Percentiles rank a stretch among this genome's conserved stretches.
phyloP scores from a whole-genome alignment of 1,140 invertebrate genomes.

The Trichonephila clavata region DNA sequence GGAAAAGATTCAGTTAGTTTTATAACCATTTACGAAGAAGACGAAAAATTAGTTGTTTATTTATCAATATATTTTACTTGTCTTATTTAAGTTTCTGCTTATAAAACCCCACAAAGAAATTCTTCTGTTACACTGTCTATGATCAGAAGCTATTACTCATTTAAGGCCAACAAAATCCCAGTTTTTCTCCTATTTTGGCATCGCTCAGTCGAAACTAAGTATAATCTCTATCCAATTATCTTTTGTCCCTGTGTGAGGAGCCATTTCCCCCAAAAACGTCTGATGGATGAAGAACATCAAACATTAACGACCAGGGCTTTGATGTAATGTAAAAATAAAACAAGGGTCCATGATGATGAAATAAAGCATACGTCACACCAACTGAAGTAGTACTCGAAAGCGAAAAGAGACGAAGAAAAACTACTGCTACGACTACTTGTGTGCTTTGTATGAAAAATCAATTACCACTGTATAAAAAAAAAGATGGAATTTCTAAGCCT shows the following conservation, averaged over 20 bases:
- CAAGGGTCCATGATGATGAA: constrained; percentile 41
- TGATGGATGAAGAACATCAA: constrained; percentile 41
- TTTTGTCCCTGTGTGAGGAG: neutral
- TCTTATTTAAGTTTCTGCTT: no score
- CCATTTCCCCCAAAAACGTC: neutral
- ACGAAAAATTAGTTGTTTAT: no score
- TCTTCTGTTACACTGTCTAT: neutral
- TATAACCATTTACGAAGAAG: no score
- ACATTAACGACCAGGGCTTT: constrained; percentile 62
- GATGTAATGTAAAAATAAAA: constrained; percentile 47
- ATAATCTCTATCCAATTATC: constrained; percentile 45
- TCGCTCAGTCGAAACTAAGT: neutral
- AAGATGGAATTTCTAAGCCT: constrained; percentile 46
- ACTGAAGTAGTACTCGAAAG: constrained; percentile 18
- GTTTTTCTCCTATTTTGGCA: neutral
- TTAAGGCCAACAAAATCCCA: constrained; percentile 3
- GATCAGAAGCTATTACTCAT: neutral
- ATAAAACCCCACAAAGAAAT: neutral
- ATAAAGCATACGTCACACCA: constrained; percentile 67
- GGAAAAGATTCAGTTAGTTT: no score
- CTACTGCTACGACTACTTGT: constrained; percentile 24
- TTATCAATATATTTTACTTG: no score
- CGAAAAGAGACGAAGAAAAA: neutral
- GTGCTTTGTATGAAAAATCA: constrained; percentile 76
- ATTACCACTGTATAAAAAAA: constrained; percentile 69